These are phyloP conservation scores for Sinocyclocheilus maitianheensis DNA, from an alignment of 2,113 vertebrate species.

Conservation along the genomic window DNA sequence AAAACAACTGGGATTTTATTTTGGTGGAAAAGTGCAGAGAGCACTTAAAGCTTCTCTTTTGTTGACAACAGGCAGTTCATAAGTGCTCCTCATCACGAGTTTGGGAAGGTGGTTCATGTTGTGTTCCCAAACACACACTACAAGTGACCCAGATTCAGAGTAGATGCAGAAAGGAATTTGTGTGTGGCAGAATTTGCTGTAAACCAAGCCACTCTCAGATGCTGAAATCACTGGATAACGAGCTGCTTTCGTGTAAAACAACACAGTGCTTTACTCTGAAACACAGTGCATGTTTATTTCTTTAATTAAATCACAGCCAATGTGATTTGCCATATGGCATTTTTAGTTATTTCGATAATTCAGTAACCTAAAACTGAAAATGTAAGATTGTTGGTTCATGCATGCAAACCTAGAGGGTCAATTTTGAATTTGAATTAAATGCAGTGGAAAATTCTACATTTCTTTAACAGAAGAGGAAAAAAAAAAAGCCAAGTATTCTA, in stretches of 20 bases:
- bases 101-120: no score
- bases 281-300: background rate
- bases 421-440: background rate
- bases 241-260: background rate
- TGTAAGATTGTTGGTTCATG: background rate
- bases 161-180: background rate
- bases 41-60: no score
- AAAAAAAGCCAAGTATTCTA: slow-evolving; percentile 41
- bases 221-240: background rate
- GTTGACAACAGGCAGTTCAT: no score
- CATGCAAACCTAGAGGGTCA: background rate
- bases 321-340: background rate
- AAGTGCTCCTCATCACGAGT: no score
- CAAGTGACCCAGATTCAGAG: no score
- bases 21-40: no score
- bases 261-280: background rate
- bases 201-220: background rate
- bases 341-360: no score
- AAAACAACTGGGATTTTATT: no score
- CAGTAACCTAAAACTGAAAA: background rate
- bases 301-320: background rate
- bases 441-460: background rate
- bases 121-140: no score
- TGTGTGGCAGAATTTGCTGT: background rate
- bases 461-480: background rate